Evolutionary conservation across 2,113 vertebrate species (phyloP), one percentile per base, ranked within the genome.

Genomic region (Delphinus delphis): DNA sequence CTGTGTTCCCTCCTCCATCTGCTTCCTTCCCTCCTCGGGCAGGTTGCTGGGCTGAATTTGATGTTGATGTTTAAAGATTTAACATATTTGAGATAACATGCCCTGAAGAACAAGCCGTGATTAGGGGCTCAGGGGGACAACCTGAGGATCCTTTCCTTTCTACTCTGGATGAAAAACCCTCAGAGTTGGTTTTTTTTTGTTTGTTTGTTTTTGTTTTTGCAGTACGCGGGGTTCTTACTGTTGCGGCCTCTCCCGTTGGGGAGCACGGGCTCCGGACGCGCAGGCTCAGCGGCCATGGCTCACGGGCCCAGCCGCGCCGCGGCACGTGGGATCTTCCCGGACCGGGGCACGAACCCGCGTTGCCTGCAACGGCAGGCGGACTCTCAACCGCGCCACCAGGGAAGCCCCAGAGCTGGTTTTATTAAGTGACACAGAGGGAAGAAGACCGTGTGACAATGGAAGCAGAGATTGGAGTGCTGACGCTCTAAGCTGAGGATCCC

Each of bases 401-500:
- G 47, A 71, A 2, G 18, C 6, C 41, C 62, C 62, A 25, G 23
- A 33, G 70, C 23, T 79, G 63, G 73, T 58, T 92, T 95, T 58
- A 38, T 70, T 33, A 47, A 55, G 26, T 36, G 70, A 92, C 62
- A 50, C 8, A 41, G 70, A 28, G 65, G 21, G 44, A 73, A 58
- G 65, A 44, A 65, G 36, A 23, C 44, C 92, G 23, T 0, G 14
- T 47, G 81, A 77, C 55, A 5, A 5, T 0, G 0, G 71, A 55
- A 71, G 41, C 41, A 90, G 80, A 63, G 15, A 25, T 7, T 13
- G 58, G 53, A 63, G 53, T 10, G 31, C 33, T 2, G 33, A 25
- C 25, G 18, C 3, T 18, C 5, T 26, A 53, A 25, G 55, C 80
- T 1, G 3, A 58, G 80, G 38, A 25, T 1, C 0, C 0, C 6